Evolutionary conservation across 1,140 invertebrate species (phyloP), one percentile per base, ranked within the genome.

Genomic region (Apis laboriosa): DNA sequence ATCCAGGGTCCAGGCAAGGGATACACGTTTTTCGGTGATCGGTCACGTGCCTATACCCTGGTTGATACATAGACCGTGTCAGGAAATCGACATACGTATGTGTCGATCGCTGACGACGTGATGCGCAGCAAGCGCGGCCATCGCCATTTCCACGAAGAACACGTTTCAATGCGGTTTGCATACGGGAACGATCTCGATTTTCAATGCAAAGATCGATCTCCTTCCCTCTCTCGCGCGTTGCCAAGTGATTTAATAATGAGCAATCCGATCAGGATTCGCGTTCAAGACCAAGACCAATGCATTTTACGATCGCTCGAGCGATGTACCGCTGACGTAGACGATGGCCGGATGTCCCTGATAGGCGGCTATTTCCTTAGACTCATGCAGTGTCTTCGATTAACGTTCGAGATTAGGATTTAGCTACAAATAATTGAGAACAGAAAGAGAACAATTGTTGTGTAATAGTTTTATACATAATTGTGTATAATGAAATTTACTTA

Each of bases 161-260:
- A 74, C 71, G 79, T 67, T 51, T 58, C 72, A 67, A 81, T 73
- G 73, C 43, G 72, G 73, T 76, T 76, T 81, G 79, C 79, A 81
- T 81, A 81, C 79, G 72, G 79, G 61, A 81, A 81, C 79, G 72
- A 67, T 76, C 72, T 77, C 80, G 80, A 81, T 81, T 77, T 76
- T 55, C 80, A 76, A 77, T 73, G 73, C 43, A 76, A 81, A 81
- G 80, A 77, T 81, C 43, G 13, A 67, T 53, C 21, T 9, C 17
- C 19, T 2, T 1, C 17, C 7, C 2, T n/a, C 15, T 11, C 28
- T 28, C 49, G 5, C 3, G 78, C 63, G 49, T 51, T 60, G n/a
- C 28, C 78, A 64, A 81, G 79, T 81, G 79, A 72, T 81, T 81
- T 81, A 55, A 81, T 81, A 81, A 81, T 81, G 79, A 81, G 70